These are phyloP conservation scores for Lithobius niger DNA, from an alignment of 1,140 invertebrate species.

Conservation along the genomic window DNA sequence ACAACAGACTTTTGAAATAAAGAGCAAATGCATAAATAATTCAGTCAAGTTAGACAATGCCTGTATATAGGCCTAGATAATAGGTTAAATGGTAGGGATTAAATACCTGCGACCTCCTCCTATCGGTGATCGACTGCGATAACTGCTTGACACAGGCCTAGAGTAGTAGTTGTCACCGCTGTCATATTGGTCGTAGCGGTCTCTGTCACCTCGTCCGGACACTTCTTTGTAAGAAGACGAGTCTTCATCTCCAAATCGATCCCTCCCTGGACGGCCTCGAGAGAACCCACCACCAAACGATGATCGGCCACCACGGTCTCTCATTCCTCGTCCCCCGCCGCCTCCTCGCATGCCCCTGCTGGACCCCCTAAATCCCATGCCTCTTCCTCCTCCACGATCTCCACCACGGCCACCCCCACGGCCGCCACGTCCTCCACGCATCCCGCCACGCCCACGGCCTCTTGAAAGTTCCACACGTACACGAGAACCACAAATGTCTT, in stretches of 20 bases:
- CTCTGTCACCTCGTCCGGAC: slow-evolving; percentile 1
- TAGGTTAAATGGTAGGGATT: too few relatives aligned
- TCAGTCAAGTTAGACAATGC: too few relatives aligned
- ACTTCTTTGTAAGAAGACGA: slow-evolving; percentile 8
- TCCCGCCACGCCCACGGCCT: slow-evolving; percentile 15
- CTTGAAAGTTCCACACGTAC: slow-evolving; percentile 17
- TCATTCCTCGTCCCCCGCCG: neutral
- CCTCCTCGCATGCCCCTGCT: neutral
- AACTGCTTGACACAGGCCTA: slow-evolving; percentile 3
- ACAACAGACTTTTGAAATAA: too few relatives aligned
- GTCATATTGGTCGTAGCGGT: slow-evolving; percentile 3
- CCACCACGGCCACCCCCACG: slow-evolving; percentile 7
- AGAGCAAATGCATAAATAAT: too few relatives aligned
- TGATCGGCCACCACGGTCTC: slow-evolving; percentile 5
- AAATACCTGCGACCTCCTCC: slow-evolving; percentile 9
- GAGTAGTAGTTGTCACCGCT: slow-evolving; percentile 1
- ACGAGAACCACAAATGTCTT: slow-evolving; percentile 12
- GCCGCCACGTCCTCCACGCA: slow-evolving; percentile 11
- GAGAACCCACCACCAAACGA: slow-evolving; percentile 8
- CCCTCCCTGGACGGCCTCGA: slow-evolving; percentile 4
- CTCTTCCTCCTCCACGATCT: slow-evolving; percentile 11
- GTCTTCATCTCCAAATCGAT: slow-evolving; percentile 11
- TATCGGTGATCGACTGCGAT: slow-evolving; percentile 9
- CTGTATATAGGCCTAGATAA: too few relatives aligned
- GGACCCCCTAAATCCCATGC: too few relatives aligned